Percentiles rank a stretch among this genome's conserved stretches.
Conservation (phyloP, 1,140 invertebrate species). For the Pseudomyrmex gracilis region DNA sequence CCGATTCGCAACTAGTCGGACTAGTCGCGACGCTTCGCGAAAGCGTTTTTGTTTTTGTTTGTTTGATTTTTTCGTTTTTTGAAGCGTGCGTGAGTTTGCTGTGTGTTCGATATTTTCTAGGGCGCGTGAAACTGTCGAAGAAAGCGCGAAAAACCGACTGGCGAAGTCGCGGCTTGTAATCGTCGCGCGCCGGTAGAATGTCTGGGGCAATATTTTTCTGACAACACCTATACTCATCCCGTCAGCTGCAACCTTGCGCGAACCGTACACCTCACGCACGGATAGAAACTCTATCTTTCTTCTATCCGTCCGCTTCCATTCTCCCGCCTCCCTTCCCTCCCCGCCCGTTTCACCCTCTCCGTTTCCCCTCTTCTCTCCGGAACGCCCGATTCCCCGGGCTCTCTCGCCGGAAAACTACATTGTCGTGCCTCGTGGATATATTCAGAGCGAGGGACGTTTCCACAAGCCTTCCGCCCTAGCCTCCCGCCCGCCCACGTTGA, state of each 20-base stretch:
- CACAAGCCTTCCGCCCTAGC: slow-evolving; percentile 28
- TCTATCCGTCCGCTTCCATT: background rate
- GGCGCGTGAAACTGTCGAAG: background rate
- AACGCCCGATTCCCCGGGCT: slow-evolving; percentile 65
- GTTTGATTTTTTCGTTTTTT: background rate
- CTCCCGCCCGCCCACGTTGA: slow-evolving; percentile 49
- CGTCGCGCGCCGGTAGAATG: slow-evolving; percentile 24
- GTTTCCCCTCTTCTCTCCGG: background rate
- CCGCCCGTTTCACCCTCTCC: background rate
- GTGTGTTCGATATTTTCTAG: background rate
- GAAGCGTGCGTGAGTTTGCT: too few species aligned
- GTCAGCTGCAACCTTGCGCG: slow-evolving; percentile 16
- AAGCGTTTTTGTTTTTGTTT: too few species aligned
- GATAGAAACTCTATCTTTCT: slow-evolving; percentile 52
- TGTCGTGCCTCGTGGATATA: slow-evolving; percentile 78
- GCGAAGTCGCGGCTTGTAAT: slow-evolving; percentile 60
- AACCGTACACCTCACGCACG: slow-evolving; percentile 42
- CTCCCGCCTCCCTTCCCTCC: background rate
- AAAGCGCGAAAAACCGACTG: slow-evolving; percentile 14
- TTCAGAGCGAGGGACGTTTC: slow-evolving; percentile 70
- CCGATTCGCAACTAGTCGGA: too few species aligned
- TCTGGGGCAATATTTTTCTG: slow-evolving; percentile 52
- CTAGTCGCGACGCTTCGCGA: background rate
- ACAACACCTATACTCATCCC: slow-evolving; percentile 44
- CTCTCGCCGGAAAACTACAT: slow-evolving; percentile 79